phyloP scores from a whole-genome alignment of 2,888 invertebrate species.

The Pyrocoelia pectoralis region DNA sequence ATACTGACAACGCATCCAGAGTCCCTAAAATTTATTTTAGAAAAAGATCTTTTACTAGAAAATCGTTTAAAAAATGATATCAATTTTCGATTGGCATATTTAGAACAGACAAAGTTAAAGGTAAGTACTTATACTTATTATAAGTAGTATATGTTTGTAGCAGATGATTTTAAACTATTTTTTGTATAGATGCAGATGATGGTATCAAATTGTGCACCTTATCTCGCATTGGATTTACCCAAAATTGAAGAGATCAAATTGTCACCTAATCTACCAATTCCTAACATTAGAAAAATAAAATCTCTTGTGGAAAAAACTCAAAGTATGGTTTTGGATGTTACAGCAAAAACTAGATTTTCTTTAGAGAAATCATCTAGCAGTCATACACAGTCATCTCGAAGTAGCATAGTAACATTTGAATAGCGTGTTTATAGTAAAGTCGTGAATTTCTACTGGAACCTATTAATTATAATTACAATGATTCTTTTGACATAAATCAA shows the following conservation, averaged over 20 bases:
- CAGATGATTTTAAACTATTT: too few species aligned
- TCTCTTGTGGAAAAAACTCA: slow-evolving; percentile 48
- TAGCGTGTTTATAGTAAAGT: slow-evolving; percentile 12
- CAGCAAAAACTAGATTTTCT: slow-evolving; percentile 49
- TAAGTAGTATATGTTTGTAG: too few species aligned
- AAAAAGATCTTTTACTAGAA: slow-evolving; percentile 56
- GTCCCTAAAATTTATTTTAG: slow-evolving; percentile 41
- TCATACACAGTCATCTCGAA: slow-evolving; percentile 51
- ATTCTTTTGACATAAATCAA: too few species aligned
- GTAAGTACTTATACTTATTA: too few species aligned
- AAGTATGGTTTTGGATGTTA: slow-evolving; percentile 48
- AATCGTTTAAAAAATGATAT: slow-evolving; percentile 62
- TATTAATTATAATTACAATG: too few species aligned
- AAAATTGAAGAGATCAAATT: slow-evolving; percentile 61
- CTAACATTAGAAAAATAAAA: slow-evolving; percentile 47
- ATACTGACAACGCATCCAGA: slow-evolving; percentile 26
- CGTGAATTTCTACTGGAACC: too few species aligned
- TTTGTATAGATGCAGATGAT: slow-evolving; percentile 62
- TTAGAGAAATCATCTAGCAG: slow-evolving; percentile 50
- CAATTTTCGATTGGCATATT: slow-evolving; percentile 63
- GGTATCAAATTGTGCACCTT: slow-evolving; percentile 66
- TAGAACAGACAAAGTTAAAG: slow-evolving; percentile 54
- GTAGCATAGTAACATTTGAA: slow-evolving; percentile 52
- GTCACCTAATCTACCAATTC: slow-evolving; percentile 52
- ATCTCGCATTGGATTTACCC: slow-evolving; percentile 63